These are phyloP conservation scores for Habropoda laboriosa DNA, from an alignment of 1,140 invertebrate genomes.

Conservation along the genomic window DNA sequence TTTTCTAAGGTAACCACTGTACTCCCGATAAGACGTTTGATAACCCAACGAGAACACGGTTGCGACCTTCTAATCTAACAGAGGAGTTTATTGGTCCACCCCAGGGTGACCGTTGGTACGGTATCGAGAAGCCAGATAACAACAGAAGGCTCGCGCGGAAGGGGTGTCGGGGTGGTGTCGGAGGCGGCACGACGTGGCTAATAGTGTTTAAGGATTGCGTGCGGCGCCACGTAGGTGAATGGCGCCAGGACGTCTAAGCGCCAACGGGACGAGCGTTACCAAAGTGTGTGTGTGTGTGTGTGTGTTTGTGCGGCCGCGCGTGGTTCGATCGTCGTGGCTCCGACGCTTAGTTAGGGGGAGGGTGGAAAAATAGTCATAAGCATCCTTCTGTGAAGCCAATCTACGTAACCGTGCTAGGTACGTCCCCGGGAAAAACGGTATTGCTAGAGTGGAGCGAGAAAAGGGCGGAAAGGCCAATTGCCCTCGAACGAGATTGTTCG, in stretches of 20 bases:
- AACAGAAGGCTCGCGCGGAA: neutral
- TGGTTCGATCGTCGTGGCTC: conserved; percentile 2
- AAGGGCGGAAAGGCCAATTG: conserved; percentile 34
- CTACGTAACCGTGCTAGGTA: conserved; percentile 17
- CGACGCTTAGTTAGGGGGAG: no score
- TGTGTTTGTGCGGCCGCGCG: no score
- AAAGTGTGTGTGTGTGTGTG: no score
- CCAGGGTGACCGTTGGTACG: conserved; percentile 23
- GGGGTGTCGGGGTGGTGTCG: conserved; percentile 8
- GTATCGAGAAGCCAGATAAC: conserved; percentile 47
- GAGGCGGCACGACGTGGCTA: conserved; percentile 41
- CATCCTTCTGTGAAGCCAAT: conserved; percentile 26
- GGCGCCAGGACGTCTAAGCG: conserved; percentile 72
- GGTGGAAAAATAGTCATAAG: neutral
- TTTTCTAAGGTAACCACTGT: no score
- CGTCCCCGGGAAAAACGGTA: conserved; percentile 12
- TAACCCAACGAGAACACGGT: conserved; percentile 15
- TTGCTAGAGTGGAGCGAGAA: conserved; percentile 29
- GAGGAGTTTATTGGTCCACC: conserved; percentile 35
- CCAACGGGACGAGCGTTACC: conserved; percentile 47
- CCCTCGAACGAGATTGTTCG: conserved; percentile 42
- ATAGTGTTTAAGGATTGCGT: conserved; percentile 70
- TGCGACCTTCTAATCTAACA: neutral
- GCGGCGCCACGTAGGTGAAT: conserved; percentile 68
- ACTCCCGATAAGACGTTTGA: neutral